Evolutionary conservation across 2,888 invertebrate species (phyloP).

Genomic region (Euclidia mi): DNA sequence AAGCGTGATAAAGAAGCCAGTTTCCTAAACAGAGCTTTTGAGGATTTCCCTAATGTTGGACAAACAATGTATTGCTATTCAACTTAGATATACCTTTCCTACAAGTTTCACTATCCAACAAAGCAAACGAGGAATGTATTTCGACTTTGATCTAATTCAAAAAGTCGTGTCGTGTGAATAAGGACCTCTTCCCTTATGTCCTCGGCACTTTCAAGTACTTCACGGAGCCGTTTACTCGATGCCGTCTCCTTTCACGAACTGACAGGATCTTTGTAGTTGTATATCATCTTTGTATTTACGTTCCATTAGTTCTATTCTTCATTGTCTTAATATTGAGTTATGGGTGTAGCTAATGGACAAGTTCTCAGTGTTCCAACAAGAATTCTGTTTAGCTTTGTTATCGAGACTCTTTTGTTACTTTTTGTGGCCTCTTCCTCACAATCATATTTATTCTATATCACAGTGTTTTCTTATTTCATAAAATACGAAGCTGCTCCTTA

Average conservation of each 20-base stretch:
- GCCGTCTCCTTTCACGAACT: conserved; percentile 31
- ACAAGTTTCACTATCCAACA: conserved; percentile 43
- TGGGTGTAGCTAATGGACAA: conserved; percentile 2
- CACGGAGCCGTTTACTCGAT: conserved; percentile 22
- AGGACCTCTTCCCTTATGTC: conserved; percentile 41
- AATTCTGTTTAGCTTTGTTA: conserved; percentile 27
- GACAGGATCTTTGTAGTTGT: conserved; percentile 18
- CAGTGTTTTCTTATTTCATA: conserved; percentile 18
- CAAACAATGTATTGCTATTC: conserved; percentile 82
- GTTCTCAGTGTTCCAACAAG: conserved; percentile 11
- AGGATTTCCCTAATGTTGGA: conserved; percentile 84
- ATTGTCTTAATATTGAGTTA: conserved; percentile 10
- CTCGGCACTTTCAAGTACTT: conserved; percentile 33
- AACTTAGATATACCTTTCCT: conserved; percentile 62
- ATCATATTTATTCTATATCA: conserved; percentile 7
- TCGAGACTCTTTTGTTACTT: conserved; percentile 29
- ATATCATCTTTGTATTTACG: conserved; percentile 5
- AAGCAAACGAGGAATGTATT: conserved; percentile 31
- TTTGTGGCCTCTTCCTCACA: conserved; percentile 15
- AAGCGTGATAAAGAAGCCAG: conserved; percentile 83
- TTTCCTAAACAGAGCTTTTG: conserved; percentile 85
- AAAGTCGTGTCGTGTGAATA: conserved; percentile 41
- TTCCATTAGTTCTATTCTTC: background rate
- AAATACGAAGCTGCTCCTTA: conserved; percentile 37
- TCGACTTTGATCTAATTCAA: conserved; percentile 39